These are phyloP conservation scores for Drosophila chauvacae DNA, from an alignment of 1,140 invertebrate genomes.

Conservation along the genomic window DNA sequence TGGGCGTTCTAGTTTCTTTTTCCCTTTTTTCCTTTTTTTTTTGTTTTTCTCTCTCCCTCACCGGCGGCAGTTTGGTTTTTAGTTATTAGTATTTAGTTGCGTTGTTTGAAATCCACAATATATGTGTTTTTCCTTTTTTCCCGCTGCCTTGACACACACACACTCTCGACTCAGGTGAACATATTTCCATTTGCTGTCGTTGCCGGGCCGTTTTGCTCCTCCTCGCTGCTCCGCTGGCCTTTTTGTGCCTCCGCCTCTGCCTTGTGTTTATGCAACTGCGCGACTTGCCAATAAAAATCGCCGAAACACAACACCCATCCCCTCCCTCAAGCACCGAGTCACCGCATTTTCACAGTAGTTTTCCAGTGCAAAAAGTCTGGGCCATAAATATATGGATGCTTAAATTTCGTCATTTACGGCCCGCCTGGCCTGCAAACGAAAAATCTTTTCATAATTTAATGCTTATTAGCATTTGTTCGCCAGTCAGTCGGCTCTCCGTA, in stretches of 20 bases:
- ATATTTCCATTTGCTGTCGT: constrained; percentile 59
- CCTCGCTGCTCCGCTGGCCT: not conserved
- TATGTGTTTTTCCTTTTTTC: constrained; percentile 12
- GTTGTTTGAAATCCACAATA: constrained; percentile 24
- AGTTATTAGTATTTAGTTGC: constrained; percentile 28
- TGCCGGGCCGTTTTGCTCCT: not conserved
- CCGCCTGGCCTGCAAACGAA: constrained; percentile 69
- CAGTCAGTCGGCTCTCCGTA: constrained; percentile 34
- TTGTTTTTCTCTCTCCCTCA: constrained; percentile 14
- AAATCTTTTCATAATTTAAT: constrained; percentile 81
- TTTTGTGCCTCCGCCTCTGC: not conserved
- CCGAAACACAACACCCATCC: constrained; percentile 36
- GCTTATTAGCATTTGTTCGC: constrained; percentile 76
- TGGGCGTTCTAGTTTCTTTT: constrained; percentile 63
- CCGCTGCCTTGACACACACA: not conserved
- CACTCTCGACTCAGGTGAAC: constrained; percentile 20
- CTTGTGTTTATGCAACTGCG: constrained; percentile 76
- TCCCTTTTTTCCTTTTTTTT: constrained; percentile 1
- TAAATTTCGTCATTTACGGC: constrained; percentile 81
- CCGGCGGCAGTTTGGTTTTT: constrained; percentile 30
- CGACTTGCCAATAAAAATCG: constrained; percentile 75
- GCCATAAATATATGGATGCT: constrained; percentile 81
- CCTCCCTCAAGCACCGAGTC: not conserved
- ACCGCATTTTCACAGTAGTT: constrained; percentile 35
- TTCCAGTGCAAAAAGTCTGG: constrained; percentile 82